phyloP scores from a whole-genome alignment of 2,888 invertebrate genomes.

The Hetaerina titia region DNA sequence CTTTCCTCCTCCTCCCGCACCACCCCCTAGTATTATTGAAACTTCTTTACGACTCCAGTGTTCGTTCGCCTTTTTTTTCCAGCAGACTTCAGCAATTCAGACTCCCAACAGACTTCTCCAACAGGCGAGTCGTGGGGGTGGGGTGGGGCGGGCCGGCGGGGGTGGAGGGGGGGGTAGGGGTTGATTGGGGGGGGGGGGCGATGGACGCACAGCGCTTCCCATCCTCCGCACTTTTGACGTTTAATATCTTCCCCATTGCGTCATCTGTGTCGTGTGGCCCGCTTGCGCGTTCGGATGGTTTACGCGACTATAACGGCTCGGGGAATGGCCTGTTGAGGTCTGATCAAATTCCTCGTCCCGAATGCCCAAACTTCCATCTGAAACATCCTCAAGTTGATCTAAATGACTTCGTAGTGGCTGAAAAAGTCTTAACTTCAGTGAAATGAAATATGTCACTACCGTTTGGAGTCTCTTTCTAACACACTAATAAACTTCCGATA shows the following conservation, averaged over 20 bases:
- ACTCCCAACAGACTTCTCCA: neutral
- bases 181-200: neutral
- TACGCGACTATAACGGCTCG: slow-evolving; percentile 34
- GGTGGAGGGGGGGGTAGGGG: neutral
- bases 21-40: slow-evolving; percentile 7
- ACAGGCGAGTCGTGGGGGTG: neutral
- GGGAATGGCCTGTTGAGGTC: neutral
- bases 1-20: neutral
- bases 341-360: neutral
- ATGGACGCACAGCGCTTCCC: neutral
- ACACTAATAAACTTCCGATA: too few relatives aligned
- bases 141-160: neutral
- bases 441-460: too few relatives aligned
- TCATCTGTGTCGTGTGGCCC: neutral
- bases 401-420: too few relatives aligned
- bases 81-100: neutral
- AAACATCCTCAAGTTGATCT: too few relatives aligned
- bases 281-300: slow-evolving; percentile 1
- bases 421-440: too few relatives aligned
- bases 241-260: slow-evolving; percentile 10
- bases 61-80: neutral
- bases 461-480: too few relatives aligned
- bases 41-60: slow-evolving; percentile 30
- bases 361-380: neutral
- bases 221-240: neutral